Evolutionary conservation across 2,888 invertebrate species (phyloP).

Genomic region (Drosophila subsilvestris): DNA sequence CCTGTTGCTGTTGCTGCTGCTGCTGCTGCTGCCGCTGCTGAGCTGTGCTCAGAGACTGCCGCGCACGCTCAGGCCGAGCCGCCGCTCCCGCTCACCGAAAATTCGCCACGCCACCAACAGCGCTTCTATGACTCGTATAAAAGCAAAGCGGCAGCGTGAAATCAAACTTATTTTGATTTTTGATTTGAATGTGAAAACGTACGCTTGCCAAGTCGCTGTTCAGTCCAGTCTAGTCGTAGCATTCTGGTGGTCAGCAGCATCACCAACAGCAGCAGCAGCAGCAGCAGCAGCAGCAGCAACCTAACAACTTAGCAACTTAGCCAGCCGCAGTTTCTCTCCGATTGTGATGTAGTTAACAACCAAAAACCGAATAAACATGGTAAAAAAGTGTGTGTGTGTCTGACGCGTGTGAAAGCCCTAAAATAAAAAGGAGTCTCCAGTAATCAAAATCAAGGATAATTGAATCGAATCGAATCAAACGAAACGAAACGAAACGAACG

Average conservation of each 20-base stretch:
- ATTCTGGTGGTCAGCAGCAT: not conserved
- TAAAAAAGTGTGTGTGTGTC: slow-evolving; percentile 20
- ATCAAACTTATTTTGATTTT: slow-evolving; percentile 84
- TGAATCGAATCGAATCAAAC: slow-evolving; percentile 4
- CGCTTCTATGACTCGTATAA: slow-evolving; percentile 78
- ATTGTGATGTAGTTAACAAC: slow-evolving; percentile 18
- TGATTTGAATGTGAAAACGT: slow-evolving; percentile 82
- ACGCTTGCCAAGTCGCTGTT: slow-evolving; percentile 54
- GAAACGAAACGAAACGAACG: slow-evolving; percentile 1
- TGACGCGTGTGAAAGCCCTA: slow-evolving; percentile 12
- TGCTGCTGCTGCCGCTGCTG: slow-evolving; percentile 29
- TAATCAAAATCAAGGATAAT: not conserved
- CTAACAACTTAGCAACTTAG: not conserved
- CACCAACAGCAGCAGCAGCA: slow-evolving; percentile 4
- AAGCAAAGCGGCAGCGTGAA: slow-evolving; percentile 82
- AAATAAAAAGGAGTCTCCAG: not conserved
- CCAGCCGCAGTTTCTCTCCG: not conserved
- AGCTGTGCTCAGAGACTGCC: slow-evolving; percentile 65
- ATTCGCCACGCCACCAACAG: slow-evolving; percentile 24
- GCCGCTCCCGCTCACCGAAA: slow-evolving; percentile 56
- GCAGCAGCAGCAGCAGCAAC: not conserved
- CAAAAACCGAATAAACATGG: slow-evolving; percentile 19
- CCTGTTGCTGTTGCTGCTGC: slow-evolving; percentile 54
- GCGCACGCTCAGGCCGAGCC: slow-evolving; percentile 27
- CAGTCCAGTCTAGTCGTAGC: slow-evolving; percentile 48